phyloP scores from a whole-genome alignment of 1,140 invertebrate species.

The Hyles vespertilio region DNA sequence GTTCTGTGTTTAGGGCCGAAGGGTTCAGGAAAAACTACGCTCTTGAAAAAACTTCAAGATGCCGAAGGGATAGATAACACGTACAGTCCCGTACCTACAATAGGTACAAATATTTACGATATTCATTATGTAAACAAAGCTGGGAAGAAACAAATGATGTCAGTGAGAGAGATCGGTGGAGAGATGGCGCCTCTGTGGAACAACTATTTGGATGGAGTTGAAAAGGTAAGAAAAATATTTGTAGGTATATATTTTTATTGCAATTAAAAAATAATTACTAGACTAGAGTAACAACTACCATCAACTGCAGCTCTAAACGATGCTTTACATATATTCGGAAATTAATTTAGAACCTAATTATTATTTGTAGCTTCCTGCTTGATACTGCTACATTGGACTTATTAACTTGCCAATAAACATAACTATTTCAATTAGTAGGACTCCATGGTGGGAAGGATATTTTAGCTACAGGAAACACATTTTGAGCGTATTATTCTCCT shows the following conservation, averaged over 20 bases:
- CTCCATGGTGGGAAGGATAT: no score
- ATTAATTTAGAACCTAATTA: no score
- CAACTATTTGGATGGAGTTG: constrained; percentile 81
- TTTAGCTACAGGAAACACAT: not conserved
- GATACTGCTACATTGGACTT: no score
- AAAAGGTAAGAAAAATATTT: constrained; percentile 72
- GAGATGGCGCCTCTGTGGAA: constrained; percentile 87
- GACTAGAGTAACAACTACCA: not conserved
- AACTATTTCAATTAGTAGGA: no score
- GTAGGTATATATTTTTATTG: not conserved
- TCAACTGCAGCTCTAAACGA: no score
- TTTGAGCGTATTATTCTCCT: not conserved
- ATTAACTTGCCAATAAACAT: no score
- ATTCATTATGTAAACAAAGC: constrained; percentile 76
- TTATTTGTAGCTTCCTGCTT: no score
- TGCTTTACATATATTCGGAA: no score
- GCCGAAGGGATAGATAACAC: constrained; percentile 81
- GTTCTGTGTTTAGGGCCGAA: constrained; percentile 85
- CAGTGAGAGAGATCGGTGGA: constrained; percentile 83
- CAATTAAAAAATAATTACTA: not conserved
- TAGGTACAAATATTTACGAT: constrained; percentile 85
- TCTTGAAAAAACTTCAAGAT: constrained; percentile 83
- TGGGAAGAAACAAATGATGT: constrained; percentile 64
- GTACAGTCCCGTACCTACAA: constrained; percentile 84
- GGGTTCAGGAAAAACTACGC: constrained; percentile 87